Percentiles rank a stretch among this genome's conserved stretches.
phyloP scores from a whole-genome alignment of 2,113 vertebrate species.

The Sebastes schlegelii region DNA sequence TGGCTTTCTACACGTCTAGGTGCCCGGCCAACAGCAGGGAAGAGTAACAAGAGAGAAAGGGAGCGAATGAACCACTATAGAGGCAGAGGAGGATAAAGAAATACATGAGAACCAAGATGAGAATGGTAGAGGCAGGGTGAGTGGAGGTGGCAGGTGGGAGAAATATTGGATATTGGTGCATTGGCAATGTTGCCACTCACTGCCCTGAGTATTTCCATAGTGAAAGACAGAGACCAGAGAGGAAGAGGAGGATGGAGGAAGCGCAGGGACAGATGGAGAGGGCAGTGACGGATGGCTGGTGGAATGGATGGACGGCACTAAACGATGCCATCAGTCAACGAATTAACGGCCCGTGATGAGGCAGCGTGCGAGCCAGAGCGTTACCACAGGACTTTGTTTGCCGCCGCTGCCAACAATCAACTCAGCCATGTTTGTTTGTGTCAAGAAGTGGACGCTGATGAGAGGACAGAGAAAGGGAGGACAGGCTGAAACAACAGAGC shows the following conservation, averaged over 20 bases:
- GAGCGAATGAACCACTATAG: neutral
- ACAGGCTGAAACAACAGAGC: slow-evolving; percentile 21
- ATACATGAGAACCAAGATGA: slow-evolving; percentile 7
- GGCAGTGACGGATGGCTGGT: slow-evolving; percentile 52
- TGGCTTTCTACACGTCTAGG: slow-evolving; percentile 32
- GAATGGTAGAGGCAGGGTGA: slow-evolving; percentile 17
- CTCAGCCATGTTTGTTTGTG: slow-evolving; percentile 67
- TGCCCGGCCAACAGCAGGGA: slow-evolving; percentile 26
- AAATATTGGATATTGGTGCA: slow-evolving; percentile 29
- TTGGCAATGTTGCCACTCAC: slow-evolving; percentile 28
- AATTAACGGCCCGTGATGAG: slow-evolving; percentile 71
- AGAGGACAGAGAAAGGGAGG: slow-evolving; percentile 20
- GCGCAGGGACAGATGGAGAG: slow-evolving; percentile 57
- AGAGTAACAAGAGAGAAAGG: slow-evolving; percentile 16
- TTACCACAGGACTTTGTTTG: slow-evolving; percentile 62
- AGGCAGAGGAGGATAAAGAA: slow-evolving; percentile 16
- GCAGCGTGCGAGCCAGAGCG: slow-evolving; percentile 38
- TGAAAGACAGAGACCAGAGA: slow-evolving; percentile 36
- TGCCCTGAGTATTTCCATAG: neutral
- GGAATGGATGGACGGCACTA: slow-evolving; percentile 57
- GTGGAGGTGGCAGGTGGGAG: slow-evolving; percentile 20
- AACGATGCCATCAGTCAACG: slow-evolving; percentile 71
- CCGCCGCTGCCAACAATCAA: slow-evolving; percentile 44
- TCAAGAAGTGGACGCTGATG: slow-evolving; percentile 49
- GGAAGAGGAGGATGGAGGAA: slow-evolving; percentile 30